Evolutionary conservation across 2,113 vertebrate species (phyloP).

Genomic region (Pteropus alecto): DNA sequence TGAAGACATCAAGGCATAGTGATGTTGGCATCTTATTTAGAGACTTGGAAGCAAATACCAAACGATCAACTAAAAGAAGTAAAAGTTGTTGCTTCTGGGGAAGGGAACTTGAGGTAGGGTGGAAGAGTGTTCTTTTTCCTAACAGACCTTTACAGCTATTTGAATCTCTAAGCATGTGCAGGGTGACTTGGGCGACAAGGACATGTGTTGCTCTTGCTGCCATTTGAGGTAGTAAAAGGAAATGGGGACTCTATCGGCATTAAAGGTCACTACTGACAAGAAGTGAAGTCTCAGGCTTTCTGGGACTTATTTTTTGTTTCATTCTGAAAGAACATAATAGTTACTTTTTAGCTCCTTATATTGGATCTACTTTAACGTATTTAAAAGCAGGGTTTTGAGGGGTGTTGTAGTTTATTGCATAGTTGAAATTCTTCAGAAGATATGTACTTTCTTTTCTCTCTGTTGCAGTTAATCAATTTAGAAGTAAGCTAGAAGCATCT

Average conservation of each 20-base stretch:
- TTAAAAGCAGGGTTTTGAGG: neutral
- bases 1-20: neutral
- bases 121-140: neutral
- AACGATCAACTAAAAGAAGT: neutral
- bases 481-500: constrained; percentile 32
- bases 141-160: neutral
- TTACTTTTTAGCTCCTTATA: neutral
- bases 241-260: neutral
- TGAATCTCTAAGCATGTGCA: neutral
- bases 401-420: neutral
- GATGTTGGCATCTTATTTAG: neutral
- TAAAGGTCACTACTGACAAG: neutral
- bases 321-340: neutral
- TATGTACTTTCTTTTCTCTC: constrained; percentile 36
- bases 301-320: constrained; percentile 29
- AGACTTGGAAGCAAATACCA: neutral
- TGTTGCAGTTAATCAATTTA: constrained; percentile 43
- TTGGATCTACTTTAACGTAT: neutral
- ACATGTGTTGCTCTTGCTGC: neutral
- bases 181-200: neutral
- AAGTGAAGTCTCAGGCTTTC: constrained; percentile 25
- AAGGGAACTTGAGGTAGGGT: neutral
- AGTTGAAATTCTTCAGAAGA: constrained; percentile 21
- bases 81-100: neutral
- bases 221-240: constrained; percentile 22